Conservation (phyloP, 2,797 vertebrate genomes). For the Naso thynnoides region DNA sequence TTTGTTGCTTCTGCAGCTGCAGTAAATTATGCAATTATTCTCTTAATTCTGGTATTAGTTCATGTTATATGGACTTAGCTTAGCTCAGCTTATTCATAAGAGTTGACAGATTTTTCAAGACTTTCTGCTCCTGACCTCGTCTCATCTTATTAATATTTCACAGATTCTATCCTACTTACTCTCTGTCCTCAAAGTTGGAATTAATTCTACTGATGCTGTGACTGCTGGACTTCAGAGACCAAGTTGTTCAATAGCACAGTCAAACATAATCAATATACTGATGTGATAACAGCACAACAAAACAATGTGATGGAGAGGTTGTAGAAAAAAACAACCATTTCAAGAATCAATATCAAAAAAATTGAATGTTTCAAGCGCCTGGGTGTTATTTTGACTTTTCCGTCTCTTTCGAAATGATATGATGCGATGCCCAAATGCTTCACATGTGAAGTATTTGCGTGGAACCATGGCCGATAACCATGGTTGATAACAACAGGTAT, state of each 20-base stretch:
- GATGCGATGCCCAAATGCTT: no score
- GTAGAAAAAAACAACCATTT: neutral
- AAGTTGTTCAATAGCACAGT: neutral
- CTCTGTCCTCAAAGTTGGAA: slow-evolving; percentile 19
- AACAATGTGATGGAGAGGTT: neutral
- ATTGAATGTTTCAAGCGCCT: neutral
- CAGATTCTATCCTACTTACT: no score
- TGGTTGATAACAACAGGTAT: no score
- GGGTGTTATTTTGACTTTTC: no score
- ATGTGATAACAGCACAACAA: neutral
- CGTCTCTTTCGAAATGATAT: no score
- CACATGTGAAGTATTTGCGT: no score
- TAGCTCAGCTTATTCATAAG: neutral
- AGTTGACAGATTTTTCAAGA: neutral
- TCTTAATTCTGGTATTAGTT: slow-evolving; percentile 20
- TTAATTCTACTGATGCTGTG: slow-evolving; percentile 11
- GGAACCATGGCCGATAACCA: no score
- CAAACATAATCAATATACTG: neutral
- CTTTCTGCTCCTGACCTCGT: neutral
- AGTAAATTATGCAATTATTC: slow-evolving; percentile 21
- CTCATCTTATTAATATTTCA: slow-evolving; percentile 38
- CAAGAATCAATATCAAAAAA: neutral
- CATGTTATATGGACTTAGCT: slow-evolving; percentile 6
- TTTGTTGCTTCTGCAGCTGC: neutral
- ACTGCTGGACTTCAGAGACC: neutral